A percentile compares a stretch with the other conserved stretches of the same genome.
Evolutionary conservation across 2,888 invertebrate species (phyloP).

Genomic region (Cybosia mesomella): DNA sequence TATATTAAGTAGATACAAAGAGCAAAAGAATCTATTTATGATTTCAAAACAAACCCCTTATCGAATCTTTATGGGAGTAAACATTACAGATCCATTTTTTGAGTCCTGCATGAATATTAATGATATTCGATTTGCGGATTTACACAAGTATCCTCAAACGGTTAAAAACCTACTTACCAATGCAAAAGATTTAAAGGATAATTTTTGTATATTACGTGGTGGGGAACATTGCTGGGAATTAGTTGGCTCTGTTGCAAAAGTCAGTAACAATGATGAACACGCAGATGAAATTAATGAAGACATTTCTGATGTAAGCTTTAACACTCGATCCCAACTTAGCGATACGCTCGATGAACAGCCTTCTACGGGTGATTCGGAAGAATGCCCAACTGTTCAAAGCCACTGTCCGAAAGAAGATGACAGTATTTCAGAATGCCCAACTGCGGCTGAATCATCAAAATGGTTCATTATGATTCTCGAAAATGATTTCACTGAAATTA

Average conservation of each 20-base stretch:
- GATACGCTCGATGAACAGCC: slow-evolving; percentile 14
- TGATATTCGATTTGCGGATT: slow-evolving; percentile 68
- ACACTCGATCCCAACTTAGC: slow-evolving; percentile 6
- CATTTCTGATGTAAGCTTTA: slow-evolving; percentile 24
- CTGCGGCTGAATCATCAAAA: slow-evolving; percentile 65
- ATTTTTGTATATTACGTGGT: slow-evolving; percentile 79
- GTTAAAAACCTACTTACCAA: slow-evolving; percentile 75
- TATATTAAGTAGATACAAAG: slow-evolving; percentile 72
- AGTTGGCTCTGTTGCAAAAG: slow-evolving; percentile 73
- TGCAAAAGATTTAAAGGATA: slow-evolving; percentile 67
- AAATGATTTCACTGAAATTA: slow-evolving; percentile 84
- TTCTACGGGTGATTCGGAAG: slow-evolving; percentile 14
- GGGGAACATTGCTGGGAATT: slow-evolving; percentile 78
- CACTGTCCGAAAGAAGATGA: neutral
- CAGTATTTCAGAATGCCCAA: slow-evolving; percentile 9
- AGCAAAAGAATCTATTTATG: slow-evolving; percentile 73
- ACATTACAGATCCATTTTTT: slow-evolving; percentile 63
- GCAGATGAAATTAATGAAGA: slow-evolving; percentile 20
- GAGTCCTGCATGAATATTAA: slow-evolving; percentile 73
- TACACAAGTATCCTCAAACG: slow-evolving; percentile 72
- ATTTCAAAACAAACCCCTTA: slow-evolving; percentile 67
- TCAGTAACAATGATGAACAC: slow-evolving; percentile 44
- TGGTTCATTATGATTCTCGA: slow-evolving; percentile 87
- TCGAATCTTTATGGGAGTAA: slow-evolving; percentile 75
- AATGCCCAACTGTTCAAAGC: neutral